These are phyloP conservation scores for Nephotettix cincticeps DNA, from an alignment of 1,140 invertebrate genomes.

Conservation along the genomic window DNA sequence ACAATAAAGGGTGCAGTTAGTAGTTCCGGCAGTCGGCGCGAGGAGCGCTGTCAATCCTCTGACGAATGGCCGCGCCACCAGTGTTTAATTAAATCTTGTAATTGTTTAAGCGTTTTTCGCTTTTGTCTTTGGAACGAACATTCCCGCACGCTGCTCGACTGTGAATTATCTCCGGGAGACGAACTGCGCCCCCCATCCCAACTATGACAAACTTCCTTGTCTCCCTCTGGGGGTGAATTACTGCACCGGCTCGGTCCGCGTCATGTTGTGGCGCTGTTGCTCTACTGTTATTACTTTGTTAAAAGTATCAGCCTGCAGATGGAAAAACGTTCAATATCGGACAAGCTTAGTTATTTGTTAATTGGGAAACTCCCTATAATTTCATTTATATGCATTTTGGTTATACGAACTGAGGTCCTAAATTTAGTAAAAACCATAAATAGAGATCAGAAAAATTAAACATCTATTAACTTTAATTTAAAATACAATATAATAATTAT, in stretches of 20 bases:
- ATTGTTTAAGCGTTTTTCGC: constrained; percentile 10
- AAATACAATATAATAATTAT: too few relatives aligned
- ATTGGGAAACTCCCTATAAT: too few relatives aligned
- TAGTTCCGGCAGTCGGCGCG: not conserved
- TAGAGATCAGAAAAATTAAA: too few relatives aligned
- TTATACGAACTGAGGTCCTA: too few relatives aligned
- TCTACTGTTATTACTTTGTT: too few relatives aligned
- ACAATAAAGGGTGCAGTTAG: not conserved
- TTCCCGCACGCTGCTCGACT: not conserved
- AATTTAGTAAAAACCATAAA: too few relatives aligned
- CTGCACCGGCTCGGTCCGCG: not conserved
- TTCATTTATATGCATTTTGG: too few relatives aligned
- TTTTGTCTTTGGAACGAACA: not conserved
- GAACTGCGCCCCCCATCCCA: not conserved
- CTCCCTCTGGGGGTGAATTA: not conserved
- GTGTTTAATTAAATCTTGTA: constrained; percentile 12
- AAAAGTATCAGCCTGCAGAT: too few relatives aligned
- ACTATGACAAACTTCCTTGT: constrained; percentile 5
- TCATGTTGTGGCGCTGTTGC: too few relatives aligned
- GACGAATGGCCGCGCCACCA: not conserved
- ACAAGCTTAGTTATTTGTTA: too few relatives aligned
- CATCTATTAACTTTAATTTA: too few relatives aligned
- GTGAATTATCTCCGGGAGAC: not conserved
- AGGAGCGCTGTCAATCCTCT: not conserved
- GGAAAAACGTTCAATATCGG: too few relatives aligned